A percentile compares a stretch with the other conserved stretches of the same genome.
Conservation (phyloP, 2,113 vertebrate species). For the Tupaia chinensis region DNA sequence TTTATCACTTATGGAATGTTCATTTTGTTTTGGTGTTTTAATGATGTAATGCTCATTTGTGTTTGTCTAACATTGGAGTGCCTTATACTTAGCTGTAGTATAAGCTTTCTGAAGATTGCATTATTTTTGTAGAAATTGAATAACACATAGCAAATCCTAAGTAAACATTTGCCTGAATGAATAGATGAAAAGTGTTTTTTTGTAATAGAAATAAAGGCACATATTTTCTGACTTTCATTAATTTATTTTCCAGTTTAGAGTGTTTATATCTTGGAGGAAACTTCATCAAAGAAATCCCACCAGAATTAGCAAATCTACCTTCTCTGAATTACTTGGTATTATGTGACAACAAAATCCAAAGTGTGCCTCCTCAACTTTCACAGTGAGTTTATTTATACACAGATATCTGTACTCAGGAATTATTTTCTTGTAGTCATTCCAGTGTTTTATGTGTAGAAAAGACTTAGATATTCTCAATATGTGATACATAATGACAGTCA, state of each 20-base stretch:
- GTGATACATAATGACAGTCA: background rate
- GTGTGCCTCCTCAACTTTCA: slow-evolving; percentile 96
- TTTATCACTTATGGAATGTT: background rate
- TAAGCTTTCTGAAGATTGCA: slow-evolving; percentile 22
- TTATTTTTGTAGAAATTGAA: slow-evolving; percentile 19
- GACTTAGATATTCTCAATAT: slow-evolving; percentile 22
- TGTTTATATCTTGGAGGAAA: slow-evolving; percentile 98
- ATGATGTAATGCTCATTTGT: background rate
- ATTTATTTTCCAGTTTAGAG: slow-evolving; percentile 92
- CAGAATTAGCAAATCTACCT: slow-evolving; percentile 96
- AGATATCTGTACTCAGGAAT: background rate
- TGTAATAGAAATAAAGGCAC: background rate
- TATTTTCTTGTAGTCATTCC: background rate
- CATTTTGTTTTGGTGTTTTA: slow-evolving; percentile 13
- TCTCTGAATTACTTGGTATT: slow-evolving; percentile 95
- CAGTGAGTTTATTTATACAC: slow-evolving; percentile 88
- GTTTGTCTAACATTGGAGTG: background rate
- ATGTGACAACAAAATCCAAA: slow-evolving; percentile 99
- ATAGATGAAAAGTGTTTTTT: slow-evolving; percentile 10
- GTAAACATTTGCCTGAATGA: slow-evolving; percentile 19
- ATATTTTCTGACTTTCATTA: slow-evolving; percentile 38
- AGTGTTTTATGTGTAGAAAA: background rate
- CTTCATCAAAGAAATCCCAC: slow-evolving; percentile 95
- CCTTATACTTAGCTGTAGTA: slow-evolving; percentile 2
- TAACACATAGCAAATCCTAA: slow-evolving; percentile 10